Evolutionary conservation across 2,797 vertebrate genomes (phyloP), one percentile per base, ranked within the genome.

Genomic region (Siniperca obscura): DNA sequence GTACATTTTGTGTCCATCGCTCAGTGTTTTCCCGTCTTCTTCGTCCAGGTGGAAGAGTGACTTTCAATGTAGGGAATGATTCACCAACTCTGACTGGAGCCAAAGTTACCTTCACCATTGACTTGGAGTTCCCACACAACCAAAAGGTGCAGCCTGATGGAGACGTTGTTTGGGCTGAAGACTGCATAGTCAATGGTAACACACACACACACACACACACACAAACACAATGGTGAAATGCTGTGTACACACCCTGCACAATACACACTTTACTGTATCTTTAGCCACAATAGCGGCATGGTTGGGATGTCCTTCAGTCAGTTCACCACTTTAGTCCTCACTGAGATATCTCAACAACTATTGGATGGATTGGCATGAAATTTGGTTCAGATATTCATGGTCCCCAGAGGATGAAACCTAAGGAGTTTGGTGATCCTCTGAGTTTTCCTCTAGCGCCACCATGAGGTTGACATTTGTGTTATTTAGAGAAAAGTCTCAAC

Each of bases 71-170:
- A 22, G 95, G 90, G 30, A 99, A 96, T 7, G 98, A 99, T 30
- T 96, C 96, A 0, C 98, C 98, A 7, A 98, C 98, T 21, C 92
- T 99, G 87, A 92, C 95, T 0, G 97, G 96, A 1, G 98, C 97
- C 60, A 95, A 94, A 73, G 93, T 96, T 44, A 97, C 97, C 19
- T 99, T 99, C 92, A 96, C 93, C 83, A 96, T 98, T 61, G 85
- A 96, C 52, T 86, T 99, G 66, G 90, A 95, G 87, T 97, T 98
- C 64, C 98, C 98, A 2, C 55, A 90, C 74, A 96, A 90, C 70
- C 98, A 98, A 84, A 95, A 70, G 21, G 87, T 95, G 16, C 87
- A 95, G 56, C 94, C 96, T 1, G 87, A 96, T 2, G 98, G 98
- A 66, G 93, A 93, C 0, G 92, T 98, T 0, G 92, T 98, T 22